Conservation (phyloP, 2,888 invertebrate species). For the Scelioninae gen. 1 region DNA sequence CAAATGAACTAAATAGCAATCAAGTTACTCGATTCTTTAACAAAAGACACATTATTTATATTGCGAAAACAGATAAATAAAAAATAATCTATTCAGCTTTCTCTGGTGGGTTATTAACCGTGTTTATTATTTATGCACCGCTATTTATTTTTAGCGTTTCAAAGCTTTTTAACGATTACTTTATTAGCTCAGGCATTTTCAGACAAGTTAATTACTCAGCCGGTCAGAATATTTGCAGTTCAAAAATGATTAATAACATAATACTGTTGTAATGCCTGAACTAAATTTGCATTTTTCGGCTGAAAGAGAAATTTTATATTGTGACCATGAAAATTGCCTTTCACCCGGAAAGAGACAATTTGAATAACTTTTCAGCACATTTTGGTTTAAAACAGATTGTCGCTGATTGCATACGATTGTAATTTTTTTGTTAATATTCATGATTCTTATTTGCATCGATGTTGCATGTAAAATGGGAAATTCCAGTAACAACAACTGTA, state of each 20-base stretch:
- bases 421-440: slow-evolving; percentile 71
- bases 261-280: too few relatives aligned
- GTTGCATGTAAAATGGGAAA: slow-evolving; percentile 82
- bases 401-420: slow-evolving; percentile 45
- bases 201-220: slow-evolving; percentile 5
- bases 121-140: slow-evolving; percentile 25
- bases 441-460: slow-evolving; percentile 81
- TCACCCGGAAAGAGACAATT: neutral
- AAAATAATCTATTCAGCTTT: too few relatives aligned
- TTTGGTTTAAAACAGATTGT: slow-evolving; percentile 7
- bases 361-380: too few relatives aligned
- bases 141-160: neutral
- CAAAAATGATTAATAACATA: too few relatives aligned
- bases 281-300: too few relatives aligned
- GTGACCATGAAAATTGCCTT: too few relatives aligned
- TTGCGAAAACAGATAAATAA: too few relatives aligned
- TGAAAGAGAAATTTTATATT: too few relatives aligned
- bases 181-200: neutral
- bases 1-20: too few relatives aligned
- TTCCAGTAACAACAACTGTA: slow-evolving; percentile 82
- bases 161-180: slow-evolving; percentile 10
- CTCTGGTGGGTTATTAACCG: too few relatives aligned
- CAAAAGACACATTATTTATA: too few relatives aligned
- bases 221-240: neutral
- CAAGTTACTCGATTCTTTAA: too few relatives aligned